These are phyloP conservation scores for Hipposideros armiger DNA, from an alignment of 2,113 vertebrate species.

Conservation along the genomic window DNA sequence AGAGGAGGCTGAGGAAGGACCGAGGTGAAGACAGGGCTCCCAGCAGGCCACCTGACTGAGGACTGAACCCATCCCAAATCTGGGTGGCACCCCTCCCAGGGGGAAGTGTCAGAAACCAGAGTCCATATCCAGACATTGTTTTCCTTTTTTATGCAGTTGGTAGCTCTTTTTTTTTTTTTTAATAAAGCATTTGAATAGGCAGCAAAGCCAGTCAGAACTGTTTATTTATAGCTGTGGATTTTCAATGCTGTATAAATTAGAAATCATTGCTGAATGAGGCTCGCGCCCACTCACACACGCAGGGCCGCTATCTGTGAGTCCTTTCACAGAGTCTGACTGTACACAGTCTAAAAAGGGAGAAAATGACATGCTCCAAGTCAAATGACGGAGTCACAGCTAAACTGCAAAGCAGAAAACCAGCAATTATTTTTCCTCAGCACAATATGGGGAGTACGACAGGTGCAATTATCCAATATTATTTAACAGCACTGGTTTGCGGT, in stretches of 20 bases:
- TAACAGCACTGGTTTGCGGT: conserved; percentile 81
- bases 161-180: conserved; percentile 66
- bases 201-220: conserved; percentile 84
- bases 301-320: conserved; percentile 83
- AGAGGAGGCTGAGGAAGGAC: neutral
- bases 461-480: conserved; percentile 86
- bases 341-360: conserved; percentile 75
- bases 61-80: neutral
- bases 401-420: conserved; percentile 79
- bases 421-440: conserved; percentile 85
- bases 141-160: conserved; percentile 61
- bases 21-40: neutral
- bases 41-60: neutral
- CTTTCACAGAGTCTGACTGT: conserved; percentile 82
- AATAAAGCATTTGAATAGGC: conserved; percentile 82
- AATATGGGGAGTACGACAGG: conserved; percentile 81
- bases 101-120: neutral
- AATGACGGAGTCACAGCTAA: conserved; percentile 74
- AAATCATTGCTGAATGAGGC: conserved; percentile 87
- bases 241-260: conserved; percentile 89
- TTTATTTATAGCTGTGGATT: conserved; percentile 89
- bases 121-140: conserved; percentile 38
- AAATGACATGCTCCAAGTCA: conserved; percentile 76
- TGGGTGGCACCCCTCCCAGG: neutral
- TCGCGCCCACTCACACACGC: conserved; percentile 85